Percentiles rank a stretch among this genome's conserved stretches.
Evolutionary conservation across 2,888 invertebrate genomes (phyloP).

Genomic region (Dryocosmus kuriphilus): DNA sequence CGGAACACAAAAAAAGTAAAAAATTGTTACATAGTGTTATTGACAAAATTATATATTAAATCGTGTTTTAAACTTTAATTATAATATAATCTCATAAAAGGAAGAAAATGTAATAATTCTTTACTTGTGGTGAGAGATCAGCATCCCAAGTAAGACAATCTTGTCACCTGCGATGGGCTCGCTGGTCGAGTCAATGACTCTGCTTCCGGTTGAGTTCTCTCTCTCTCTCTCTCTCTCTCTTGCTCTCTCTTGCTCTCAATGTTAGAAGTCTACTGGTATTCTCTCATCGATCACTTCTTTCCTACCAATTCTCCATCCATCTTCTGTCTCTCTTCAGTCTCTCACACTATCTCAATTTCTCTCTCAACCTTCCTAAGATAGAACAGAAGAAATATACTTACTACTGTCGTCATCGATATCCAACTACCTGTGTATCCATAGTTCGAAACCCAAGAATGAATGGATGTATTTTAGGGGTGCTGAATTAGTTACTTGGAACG

Average conservation of each 20-base stretch:
- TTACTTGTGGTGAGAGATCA: conserved; percentile 40
- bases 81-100: no score
- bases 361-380: conserved; percentile 39
- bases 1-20: no score
- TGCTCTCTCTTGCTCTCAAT: conserved; percentile 65
- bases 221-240: conserved; percentile 65
- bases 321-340: conserved; percentile 18
- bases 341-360: conserved; percentile 13
- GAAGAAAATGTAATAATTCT: background rate
- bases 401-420: conserved; percentile 53
- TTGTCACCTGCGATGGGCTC: conserved; percentile 64
- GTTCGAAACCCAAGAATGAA: conserved; percentile 58
- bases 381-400: conserved; percentile 48
- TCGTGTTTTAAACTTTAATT: no score
- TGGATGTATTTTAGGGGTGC: conserved; percentile 65
- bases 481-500: conserved; percentile 68
- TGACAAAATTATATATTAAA: no score
- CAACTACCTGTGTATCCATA: conserved; percentile 49
- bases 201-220: conserved; percentile 69
- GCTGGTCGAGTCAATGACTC: conserved; percentile 71
- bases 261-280: conserved; percentile 57
- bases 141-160: conserved; percentile 46
- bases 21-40: no score
- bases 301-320: conserved; percentile 41
- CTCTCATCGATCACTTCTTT: conserved; percentile 46